Evolutionary conservation across 2,888 invertebrate genomes (phyloP), one percentile per base, ranked within the genome.

Genomic region (Diarsia rubi): DNA sequence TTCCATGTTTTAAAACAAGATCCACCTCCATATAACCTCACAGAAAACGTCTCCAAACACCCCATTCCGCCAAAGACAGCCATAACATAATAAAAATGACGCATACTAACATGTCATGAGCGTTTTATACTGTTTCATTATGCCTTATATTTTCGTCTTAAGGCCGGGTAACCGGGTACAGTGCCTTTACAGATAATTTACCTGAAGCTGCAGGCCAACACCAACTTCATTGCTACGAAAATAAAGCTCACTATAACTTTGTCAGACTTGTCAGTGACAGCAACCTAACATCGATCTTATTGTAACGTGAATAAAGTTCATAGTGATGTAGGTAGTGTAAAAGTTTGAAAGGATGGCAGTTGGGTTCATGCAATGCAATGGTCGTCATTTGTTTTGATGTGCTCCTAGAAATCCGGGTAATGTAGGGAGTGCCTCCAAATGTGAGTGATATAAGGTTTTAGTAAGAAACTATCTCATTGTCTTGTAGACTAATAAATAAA

Each of bases 311-410:
- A 19, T 31, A 31, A 31, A 31, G 59, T 59, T 59, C 19, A 19
- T 1, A 19, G 19, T 57, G 1, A 27, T 27, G 16, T 24, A 59
- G 27, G 19, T 59, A 31, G 31, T 31, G 19, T n/a, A 59, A 31
- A 19, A 31, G 1, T 59, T 31, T 59, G 31, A 59, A 31, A 31
- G 31, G 31, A 59, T 59, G 1, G 59, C 31, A 76, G 83, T 79
- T 65, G 78, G 83, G 79, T 79, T 83, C 86, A 85, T 90, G 84
- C 75, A 67, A 74, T 81, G 85, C 82, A 89, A 92, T 88, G 87
- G 77, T 81, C 49, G 75, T 87, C 90, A 88, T 92, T 90, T 86
- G 86, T 89, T 87, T 86, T 86, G 82, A 88, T 81, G 83, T 75
- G 68, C 67, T 57, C 57, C 71, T 73, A 64, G 82, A 84, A 83